Base-by-base conservation (phyloP, 2,888 invertebrate genomes). In the Doris montereyensis region DNA sequence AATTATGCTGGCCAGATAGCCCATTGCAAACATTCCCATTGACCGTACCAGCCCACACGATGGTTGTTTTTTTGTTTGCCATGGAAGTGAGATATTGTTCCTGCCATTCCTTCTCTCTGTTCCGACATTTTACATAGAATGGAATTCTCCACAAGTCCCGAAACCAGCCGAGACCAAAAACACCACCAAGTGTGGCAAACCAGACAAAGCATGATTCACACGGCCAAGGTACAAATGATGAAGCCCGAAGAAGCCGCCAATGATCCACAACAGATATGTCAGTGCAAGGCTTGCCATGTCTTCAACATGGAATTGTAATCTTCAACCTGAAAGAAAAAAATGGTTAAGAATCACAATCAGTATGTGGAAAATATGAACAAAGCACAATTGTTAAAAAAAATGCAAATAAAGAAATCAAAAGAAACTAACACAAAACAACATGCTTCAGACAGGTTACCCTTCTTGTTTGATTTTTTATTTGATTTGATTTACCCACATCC, bases 201-300 rank as follows among this genome's bases (percentile, higher is more conserved):
- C 96, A 97, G 0, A 97, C 93, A 89, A 98, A 0, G 96, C 98
- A 86, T 98, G 98, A 28, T 95, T 93, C 91, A 97, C 97, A 78
- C 98, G 93, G 76, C 95, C 94, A 83, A 98, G 92, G 92, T 98
- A 98, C 87, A 98, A 94, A 90, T 97, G 97, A 92, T 98, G 98
- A 3, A 96, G 92, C 0, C 98, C 98, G 85, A 96, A 95, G 86
- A 96, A 92, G 2, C 98, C 98, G 24, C 97, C 96, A 84, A 96
- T 93, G 0, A 97, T 88, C 97, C 97, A 98, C 60, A 95, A 92
- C 0, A 97, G 81, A 89, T 97, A 98, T 0, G 98, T 94, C 87
- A 94, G 89, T 73, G 95, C 88, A 10, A 92, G 89, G 76, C 93
- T 93, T 74, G 82, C 88, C 88, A 89, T 88, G n/a, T n/a, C n/a